Conservation (phyloP, 64 coral and sea anemone species). For the Stylophora pistillata region DNA sequence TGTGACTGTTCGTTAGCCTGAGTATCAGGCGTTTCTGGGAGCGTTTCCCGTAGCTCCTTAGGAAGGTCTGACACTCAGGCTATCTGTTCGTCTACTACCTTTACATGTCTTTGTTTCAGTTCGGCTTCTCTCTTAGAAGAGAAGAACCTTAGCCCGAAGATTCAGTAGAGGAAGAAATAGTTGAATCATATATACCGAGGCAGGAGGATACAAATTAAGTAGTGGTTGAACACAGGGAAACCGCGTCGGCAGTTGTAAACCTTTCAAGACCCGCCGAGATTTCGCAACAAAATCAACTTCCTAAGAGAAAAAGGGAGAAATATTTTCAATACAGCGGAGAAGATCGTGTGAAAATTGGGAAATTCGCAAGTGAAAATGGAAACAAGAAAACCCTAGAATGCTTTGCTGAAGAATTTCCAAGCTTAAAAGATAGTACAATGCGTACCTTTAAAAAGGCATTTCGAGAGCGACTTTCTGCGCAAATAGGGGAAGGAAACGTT, state of each 20-base stretch:
- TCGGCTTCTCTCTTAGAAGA: slow-evolving; percentile 41
- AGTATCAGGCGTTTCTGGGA: no score
- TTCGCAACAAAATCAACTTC: slow-evolving; percentile 27
- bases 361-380: slow-evolving; percentile 42
- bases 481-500: slow-evolving; percentile 50
- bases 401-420: slow-evolving; percentile 42
- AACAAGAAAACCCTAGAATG: slow-evolving; percentile 44
- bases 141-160: slow-evolving; percentile 32
- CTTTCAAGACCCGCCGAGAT: slow-evolving; percentile 52
- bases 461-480: slow-evolving; percentile 22
- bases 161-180: slow-evolving; percentile 48
- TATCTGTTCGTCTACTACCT: no score
- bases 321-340: slow-evolving; percentile 52
- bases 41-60: no score
- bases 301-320: slow-evolving; percentile 53
- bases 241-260: slow-evolving; percentile 34
- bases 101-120: slow-evolving; percentile 60
- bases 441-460: slow-evolving; percentile 12
- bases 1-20: no score
- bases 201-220: slow-evolving; percentile 38
- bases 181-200: slow-evolving; percentile 47
- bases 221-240: slow-evolving; percentile 10
- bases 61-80: no score
- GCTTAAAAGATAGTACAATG: slow-evolving; percentile 7
- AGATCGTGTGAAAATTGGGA: slow-evolving; percentile 51